Evolutionary conservation across 2,888 invertebrate genomes (phyloP).

Genomic region (Pycnomerus fuliginosus): DNA sequence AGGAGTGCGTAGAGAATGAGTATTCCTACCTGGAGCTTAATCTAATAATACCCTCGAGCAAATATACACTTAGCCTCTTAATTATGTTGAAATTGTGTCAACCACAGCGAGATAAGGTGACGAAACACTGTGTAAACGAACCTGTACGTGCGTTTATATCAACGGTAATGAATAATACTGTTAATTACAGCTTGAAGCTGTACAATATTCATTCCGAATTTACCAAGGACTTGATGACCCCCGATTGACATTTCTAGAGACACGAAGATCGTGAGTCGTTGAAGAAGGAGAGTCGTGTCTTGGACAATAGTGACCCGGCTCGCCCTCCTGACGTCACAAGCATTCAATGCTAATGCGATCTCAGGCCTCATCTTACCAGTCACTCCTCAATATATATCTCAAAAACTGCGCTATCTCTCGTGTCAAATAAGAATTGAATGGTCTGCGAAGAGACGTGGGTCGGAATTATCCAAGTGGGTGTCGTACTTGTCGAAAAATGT

Average conservation of each 20-base stretch:
- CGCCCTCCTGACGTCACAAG: conserved; percentile 51
- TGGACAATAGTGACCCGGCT: conserved; percentile 52
- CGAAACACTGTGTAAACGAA: conserved; percentile 22
- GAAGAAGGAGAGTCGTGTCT: conserved; percentile 38
- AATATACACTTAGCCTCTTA: conserved; percentile 25
- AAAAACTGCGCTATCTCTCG: conserved; percentile 20
- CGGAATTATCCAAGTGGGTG: conserved; percentile 21
- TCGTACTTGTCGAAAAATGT: not conserved
- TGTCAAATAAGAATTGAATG: conserved; percentile 25
- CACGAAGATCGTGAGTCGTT: conserved; percentile 21
- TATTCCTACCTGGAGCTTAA: conserved; percentile 13
- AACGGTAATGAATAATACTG: conserved; percentile 26
- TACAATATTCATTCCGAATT: conserved; percentile 12
- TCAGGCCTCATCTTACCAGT: conserved; percentile 41
- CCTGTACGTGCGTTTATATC: conserved; percentile 20
- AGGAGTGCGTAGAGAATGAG: not conserved
- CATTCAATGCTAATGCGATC: conserved; percentile 52
- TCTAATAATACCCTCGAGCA: conserved; percentile 19
- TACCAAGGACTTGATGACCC: conserved; percentile 25
- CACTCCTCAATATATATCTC: conserved; percentile 38
- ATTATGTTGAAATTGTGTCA: conserved; percentile 27
- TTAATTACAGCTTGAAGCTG: conserved; percentile 30
- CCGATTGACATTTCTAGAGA: conserved; percentile 22
- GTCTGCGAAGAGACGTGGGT: conserved; percentile 17
- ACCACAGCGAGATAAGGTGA: conserved; percentile 25